phyloP scores from a whole-genome alignment of 2,888 invertebrate genomes.

The Branchipolynoe longqiensis region DNA sequence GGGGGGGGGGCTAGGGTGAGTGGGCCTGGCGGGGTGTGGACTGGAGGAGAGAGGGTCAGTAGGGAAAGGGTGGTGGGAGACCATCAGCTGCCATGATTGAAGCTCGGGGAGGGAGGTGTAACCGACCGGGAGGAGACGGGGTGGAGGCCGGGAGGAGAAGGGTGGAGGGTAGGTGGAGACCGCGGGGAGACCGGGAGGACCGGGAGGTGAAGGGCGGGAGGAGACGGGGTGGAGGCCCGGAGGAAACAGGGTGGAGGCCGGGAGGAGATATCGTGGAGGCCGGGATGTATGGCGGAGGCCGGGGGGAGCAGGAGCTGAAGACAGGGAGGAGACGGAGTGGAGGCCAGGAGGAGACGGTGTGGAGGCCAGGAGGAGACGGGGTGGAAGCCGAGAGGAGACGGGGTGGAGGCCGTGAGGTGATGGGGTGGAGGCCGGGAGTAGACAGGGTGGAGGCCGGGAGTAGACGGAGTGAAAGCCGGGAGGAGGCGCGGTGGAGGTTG shows the following conservation, averaged over 20 bases:
- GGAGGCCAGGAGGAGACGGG: background rate
- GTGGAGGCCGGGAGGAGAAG: background rate
- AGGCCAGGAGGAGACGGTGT: background rate
- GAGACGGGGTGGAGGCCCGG: background rate
- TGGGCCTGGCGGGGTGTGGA: background rate
- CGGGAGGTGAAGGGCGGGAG: background rate
- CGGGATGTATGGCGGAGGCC: too few relatives aligned
- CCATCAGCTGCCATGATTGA: too few relatives aligned
- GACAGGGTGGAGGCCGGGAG: too few relatives aligned
- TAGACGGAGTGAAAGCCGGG: too few relatives aligned
- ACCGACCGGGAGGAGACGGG: too few relatives aligned
- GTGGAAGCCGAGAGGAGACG: background rate
- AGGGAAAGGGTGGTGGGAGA: too few relatives aligned
- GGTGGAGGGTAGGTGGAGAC: background rate
- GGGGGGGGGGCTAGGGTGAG: background rate
- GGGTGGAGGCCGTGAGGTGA: background rate
- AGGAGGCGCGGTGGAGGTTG: too few relatives aligned
- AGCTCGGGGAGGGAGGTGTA: too few relatives aligned
- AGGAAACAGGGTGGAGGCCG: background rate
- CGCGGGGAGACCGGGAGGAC: background rate
- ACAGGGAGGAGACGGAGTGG: background rate
- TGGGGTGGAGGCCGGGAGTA: background rate
- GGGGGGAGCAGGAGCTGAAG: background rate
- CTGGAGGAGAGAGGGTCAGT: background rate
- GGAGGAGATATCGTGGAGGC: background rate